These are phyloP conservation scores for Poicephalus meyeri DNA, from an alignment of 2,113 vertebrate species.

Conservation along the genomic window DNA sequence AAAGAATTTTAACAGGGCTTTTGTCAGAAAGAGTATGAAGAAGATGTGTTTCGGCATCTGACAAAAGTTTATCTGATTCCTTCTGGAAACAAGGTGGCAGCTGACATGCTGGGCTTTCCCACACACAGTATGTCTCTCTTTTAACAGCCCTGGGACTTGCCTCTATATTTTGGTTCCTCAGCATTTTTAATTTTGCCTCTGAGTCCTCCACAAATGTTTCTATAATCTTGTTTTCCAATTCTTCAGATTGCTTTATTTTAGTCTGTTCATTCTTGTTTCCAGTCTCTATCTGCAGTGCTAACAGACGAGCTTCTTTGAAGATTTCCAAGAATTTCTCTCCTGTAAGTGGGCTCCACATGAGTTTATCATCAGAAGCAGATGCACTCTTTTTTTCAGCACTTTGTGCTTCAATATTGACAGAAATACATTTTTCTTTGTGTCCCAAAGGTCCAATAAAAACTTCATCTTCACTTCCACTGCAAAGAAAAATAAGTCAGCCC, in stretches of 20 bases:
- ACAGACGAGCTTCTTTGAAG: slow-evolving; percentile 83
- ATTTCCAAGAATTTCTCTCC: slow-evolving; percentile 86
- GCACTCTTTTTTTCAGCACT: background rate
- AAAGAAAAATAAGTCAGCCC: background rate
- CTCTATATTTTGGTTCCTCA: slow-evolving; percentile 53
- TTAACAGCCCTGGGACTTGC: slow-evolving; percentile 79
- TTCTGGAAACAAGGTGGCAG: slow-evolving; percentile 72
- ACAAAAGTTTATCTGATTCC: background rate
- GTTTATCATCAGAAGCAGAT: background rate
- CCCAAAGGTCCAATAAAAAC: slow-evolving; percentile 84
- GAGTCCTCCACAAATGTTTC: slow-evolving; percentile 83
- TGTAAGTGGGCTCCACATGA: slow-evolving; percentile 79
- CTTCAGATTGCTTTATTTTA: background rate
- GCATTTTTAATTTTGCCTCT: slow-evolving; percentile 73
- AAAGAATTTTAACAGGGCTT: slow-evolving; percentile 60
- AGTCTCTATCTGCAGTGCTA: slow-evolving; percentile 81
- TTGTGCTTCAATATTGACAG: slow-evolving; percentile 48
- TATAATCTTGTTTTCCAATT: background rate
- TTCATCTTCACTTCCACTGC: slow-evolving; percentile 84
- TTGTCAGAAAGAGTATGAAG: background rate
- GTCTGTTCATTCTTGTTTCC: background rate
- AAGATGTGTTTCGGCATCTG: background rate
- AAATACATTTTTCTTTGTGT: slow-evolving; percentile 79
- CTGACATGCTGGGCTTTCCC: slow-evolving; percentile 76
- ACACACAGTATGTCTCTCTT: slow-evolving; percentile 85